phyloP scores from a whole-genome alignment of 2,797 vertebrate genomes.

The Gambusia yucatana region DNA sequence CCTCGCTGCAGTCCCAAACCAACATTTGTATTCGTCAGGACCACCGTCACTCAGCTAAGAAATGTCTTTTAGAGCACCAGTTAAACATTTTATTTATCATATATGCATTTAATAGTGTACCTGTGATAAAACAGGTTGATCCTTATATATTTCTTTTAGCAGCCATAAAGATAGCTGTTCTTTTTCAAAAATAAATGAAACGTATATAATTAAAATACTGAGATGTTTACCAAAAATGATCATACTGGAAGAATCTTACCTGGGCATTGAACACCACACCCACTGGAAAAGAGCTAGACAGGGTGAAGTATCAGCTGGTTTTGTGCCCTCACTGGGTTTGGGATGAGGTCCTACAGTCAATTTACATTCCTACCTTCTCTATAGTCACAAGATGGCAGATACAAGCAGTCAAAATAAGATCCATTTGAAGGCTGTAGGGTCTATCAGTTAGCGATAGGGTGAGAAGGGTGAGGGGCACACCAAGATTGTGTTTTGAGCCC shows the following conservation, averaged over 20 bases:
- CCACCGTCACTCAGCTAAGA: slow-evolving; percentile 28
- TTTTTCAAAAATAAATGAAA: neutral
- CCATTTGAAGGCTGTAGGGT: neutral
- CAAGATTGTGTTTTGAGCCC: too few species aligned
- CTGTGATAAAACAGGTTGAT: neutral
- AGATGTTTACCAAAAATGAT: neutral
- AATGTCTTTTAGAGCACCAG: slow-evolving; percentile 4
- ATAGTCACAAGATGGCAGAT: too few species aligned
- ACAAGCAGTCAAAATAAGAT: too few species aligned
- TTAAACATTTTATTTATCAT: neutral
- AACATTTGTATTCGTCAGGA: slow-evolving; percentile 53
- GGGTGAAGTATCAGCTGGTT: too few species aligned
- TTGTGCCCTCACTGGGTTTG: too few species aligned
- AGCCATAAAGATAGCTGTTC: neutral
- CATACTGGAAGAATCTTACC: neutral
- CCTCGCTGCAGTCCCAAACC: slow-evolving; percentile 39
- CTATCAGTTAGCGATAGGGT: too few species aligned
- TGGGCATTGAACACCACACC: neutral
- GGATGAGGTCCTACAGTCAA: too few species aligned
- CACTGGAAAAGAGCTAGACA: neutral
- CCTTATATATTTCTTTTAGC: neutral
- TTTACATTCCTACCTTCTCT: too few species aligned
- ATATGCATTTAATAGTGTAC: neutral
- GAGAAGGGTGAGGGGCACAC: too few species aligned
- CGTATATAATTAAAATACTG: neutral